A percentile compares a stretch with the other conserved stretches of the same genome.
These are phyloP conservation scores for Nasonia oneida DNA, from an alignment of 2,888 invertebrate species.

Conservation along the genomic window DNA sequence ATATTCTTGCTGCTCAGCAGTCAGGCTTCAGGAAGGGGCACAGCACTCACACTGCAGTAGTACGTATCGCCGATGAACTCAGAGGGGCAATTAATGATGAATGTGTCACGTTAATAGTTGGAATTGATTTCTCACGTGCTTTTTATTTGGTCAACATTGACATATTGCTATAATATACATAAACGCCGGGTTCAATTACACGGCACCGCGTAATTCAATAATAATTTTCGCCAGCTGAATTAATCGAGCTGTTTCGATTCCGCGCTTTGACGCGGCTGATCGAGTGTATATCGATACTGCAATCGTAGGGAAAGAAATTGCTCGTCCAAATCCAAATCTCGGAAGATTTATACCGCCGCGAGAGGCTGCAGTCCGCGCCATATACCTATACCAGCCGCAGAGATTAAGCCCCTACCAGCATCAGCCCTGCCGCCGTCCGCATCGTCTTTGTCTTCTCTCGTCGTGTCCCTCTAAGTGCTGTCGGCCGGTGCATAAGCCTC, in stretches of 20 bases:
- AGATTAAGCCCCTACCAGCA: background rate
- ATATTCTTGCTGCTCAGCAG: no score
- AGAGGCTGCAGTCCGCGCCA: background rate
- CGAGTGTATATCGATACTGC: background rate
- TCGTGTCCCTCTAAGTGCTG: slow-evolving; percentile 11
- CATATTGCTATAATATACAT: background rate
- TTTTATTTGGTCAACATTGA: no score
- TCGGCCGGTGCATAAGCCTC: background rate
- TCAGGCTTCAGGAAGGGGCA: no score
- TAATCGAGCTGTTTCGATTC: no score
- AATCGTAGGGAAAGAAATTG: no score
- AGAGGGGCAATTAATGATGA: no score
- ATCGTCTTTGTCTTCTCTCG: slow-evolving; percentile 9
- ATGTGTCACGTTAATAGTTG: no score
- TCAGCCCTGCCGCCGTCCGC: background rate
- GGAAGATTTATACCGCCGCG: background rate
- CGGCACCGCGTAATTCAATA: no score
- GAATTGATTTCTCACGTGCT: no score
- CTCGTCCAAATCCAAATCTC: background rate
- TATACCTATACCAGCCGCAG: background rate
- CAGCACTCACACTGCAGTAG: no score
- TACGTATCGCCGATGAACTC: no score
- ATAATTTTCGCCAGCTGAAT: no score
- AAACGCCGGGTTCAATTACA: background rate
- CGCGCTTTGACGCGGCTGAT: background rate